Base-by-base conservation (phyloP, 2,888 invertebrate genomes). In the Clanis bilineata region DNA sequence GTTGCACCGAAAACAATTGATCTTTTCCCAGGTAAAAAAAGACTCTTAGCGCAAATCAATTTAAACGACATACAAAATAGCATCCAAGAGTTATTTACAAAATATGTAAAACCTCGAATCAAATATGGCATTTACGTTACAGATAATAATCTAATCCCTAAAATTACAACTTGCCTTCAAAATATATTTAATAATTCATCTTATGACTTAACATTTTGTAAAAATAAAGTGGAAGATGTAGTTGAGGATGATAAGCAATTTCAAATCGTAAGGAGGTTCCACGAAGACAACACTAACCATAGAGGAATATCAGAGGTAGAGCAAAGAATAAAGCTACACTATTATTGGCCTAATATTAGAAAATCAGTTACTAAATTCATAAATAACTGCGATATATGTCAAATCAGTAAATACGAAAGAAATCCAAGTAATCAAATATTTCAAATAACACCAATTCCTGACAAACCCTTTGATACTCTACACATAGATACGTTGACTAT, bases 401-500 rank as follows among this genome's bases (percentile, higher is more conserved):
- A 54, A 9, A 57, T 54, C 15, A 51, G 51, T 2, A 59, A 59
- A 41, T 59, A 59, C 18, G 60, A 60, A 22, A 9, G 59, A 6
- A 28, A 54, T 28, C 59, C 43, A 3, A 54, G 55, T n/a, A 55
- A 32, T 23, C 59, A 32, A 15, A 12, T 25, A 23, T 56, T 59
- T 22, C 3, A 10, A 2, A 2, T 70, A 0, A 67, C 66, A 1
- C 66, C 68, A 1, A 64, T 67, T 2, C n/a, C 69, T 3, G 55
- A 54, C 0, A 69, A 65, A 54, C 67, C 70, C 0, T 44, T 44
- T 22, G 10, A 44, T 2, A 23, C 12, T 0, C 12, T 44, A 3
- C 23, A 22, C 12, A 0, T 67, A 10, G 71, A 73, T 45, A 23
- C 69, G 3, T 63, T 72, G 0, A 68, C 64, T 0, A 57, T 57